Evolutionary conservation across 2,797 vertebrate genomes (phyloP).

Genomic region (Rachycentron canadum): DNA sequence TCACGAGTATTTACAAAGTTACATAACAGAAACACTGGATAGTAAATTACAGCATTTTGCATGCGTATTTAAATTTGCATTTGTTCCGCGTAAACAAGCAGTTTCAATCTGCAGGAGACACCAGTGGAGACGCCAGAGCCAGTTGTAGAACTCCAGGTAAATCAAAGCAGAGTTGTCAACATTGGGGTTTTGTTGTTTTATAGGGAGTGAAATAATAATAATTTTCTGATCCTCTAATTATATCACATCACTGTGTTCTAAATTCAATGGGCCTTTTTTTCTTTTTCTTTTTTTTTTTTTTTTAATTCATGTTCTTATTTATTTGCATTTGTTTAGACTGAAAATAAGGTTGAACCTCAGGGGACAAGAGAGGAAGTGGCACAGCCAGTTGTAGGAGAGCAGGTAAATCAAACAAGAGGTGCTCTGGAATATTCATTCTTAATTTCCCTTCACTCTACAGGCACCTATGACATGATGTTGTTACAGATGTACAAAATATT

Average conservation of each 20-base stretch:
- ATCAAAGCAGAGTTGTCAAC: conserved; percentile 26
- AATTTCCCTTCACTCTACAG: conserved; percentile 43
- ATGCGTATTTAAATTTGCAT: conserved; percentile 13
- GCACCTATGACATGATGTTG: conserved; percentile 33
- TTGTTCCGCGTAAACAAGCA: conserved; percentile 44
- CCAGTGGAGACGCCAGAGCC: conserved; percentile 46
- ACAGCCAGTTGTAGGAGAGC: conserved; percentile 57
- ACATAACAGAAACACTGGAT: conserved; percentile 1
- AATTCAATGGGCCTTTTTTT: background rate
- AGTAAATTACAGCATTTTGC: conserved; percentile 8
- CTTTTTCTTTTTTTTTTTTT: conserved; percentile 6
- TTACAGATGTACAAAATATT: conserved; percentile 14
- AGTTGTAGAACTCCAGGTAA: conserved; percentile 74
- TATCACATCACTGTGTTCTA: conserved; percentile 8
- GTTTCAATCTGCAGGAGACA: conserved; percentile 68
- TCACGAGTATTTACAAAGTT: background rate
- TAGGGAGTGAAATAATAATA: conserved; percentile 5
- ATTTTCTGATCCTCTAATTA: conserved; percentile 15
- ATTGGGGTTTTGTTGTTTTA: conserved; percentile 2
- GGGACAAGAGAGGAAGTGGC: conserved; percentile 60
- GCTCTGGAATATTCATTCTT: conserved; percentile 21
- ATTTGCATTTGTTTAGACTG: conserved; percentile 62
- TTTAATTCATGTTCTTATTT: conserved; percentile 32
- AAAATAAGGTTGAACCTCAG: conserved; percentile 66
- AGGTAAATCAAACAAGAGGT: conserved; percentile 69